phyloP scores from a whole-genome alignment of 2,888 invertebrate species.

The Mythimna pallens region DNA sequence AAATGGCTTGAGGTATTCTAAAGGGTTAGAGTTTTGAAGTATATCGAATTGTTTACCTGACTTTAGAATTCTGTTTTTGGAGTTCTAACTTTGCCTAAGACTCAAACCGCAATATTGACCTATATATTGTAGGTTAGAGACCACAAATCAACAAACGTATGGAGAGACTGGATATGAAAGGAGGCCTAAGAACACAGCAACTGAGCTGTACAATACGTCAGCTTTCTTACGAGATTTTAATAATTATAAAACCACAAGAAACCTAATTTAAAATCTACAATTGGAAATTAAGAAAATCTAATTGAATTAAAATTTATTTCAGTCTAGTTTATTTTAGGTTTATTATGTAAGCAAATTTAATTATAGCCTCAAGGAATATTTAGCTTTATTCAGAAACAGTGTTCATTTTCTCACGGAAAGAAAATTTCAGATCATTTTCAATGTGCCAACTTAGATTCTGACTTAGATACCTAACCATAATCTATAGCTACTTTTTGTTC shows the following conservation, averaged over 20 bases:
- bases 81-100: not conserved
- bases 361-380: not conserved
- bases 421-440: not conserved
- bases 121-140: no score
- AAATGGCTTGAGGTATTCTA: not conserved
- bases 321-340: conserved; percentile 7
- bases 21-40: not conserved
- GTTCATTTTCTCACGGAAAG: not conserved
- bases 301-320: not conserved
- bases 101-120: no score
- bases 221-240: no score
- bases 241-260: not conserved
- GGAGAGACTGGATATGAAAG: not conserved
- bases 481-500: not conserved
- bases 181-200: not conserved
- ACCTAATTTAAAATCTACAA: not conserved
- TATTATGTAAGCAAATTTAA: not conserved
- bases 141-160: not conserved
- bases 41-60: not conserved
- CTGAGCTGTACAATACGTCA: no score
- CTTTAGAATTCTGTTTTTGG: not conserved
- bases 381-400: not conserved
- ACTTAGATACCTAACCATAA: not conserved
- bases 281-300: not conserved
- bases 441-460: not conserved